Base-by-base conservation (phyloP, 2,113 vertebrate genomes). In the Chunga burmeisteri region DNA sequence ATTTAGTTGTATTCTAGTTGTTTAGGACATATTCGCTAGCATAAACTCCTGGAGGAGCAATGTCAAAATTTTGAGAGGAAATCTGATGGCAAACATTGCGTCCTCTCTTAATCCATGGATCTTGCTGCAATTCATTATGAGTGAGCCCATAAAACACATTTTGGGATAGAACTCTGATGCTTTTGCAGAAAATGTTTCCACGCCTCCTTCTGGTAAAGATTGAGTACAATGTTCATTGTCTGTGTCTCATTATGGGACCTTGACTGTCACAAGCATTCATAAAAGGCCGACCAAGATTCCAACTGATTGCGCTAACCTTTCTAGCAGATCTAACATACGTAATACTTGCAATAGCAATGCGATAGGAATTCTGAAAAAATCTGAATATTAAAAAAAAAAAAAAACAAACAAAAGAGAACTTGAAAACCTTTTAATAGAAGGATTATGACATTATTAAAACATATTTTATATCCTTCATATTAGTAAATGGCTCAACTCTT, bases 61-160 rank as follows among this genome's bases (percentile, higher is more conserved):
- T 2, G 4, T 46, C 22, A 42, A 63, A 46, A 71, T 52, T 88
- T 75, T 56, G 18, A 40, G 49, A 77, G 21, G 17, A 67, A 66
- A 61, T 38, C 32, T 55, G n/a, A 61, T 7, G 12, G 9, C 44
- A 70, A 90, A 72, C 7, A 38, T 0, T 0, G 0, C 82, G 67
- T 78, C 38, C 18, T 72, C 27, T 61, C 47, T 65, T 71, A 67
- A 78, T n/a, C 22, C 18, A 46, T 1, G 0, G 22, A 49, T 40
- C 14, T 42, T 68, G 36, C 12, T 56, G 19, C 21, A 50, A 50
- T 72, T 82, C 29, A 30, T 56, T n/a, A 61, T 58, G 38, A 79
- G 59, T 21, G 22, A 83, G 21, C 30, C n/a, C n/a, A 29, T 47
- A 68, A 81, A 75, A 47, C 20, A 40, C 8, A 22, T 38, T 58